phyloP scores from a whole-genome alignment of 2,113 vertebrate genomes.

The Lepus timidus region DNA sequence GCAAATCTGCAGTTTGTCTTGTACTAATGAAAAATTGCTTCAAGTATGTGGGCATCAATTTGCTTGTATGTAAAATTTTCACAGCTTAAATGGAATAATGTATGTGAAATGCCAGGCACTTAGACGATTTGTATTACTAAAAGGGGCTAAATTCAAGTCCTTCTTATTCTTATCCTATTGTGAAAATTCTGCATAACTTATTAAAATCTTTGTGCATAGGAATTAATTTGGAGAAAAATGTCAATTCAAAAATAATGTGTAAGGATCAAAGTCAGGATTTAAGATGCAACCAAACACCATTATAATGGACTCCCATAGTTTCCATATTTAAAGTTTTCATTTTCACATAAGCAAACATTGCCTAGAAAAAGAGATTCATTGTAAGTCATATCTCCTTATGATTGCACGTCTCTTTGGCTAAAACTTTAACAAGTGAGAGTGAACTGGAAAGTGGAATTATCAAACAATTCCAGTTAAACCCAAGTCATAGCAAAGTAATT shows the following conservation, averaged over 20 bases:
- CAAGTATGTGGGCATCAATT: no score
- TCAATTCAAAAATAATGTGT: neutral
- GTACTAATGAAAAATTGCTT: neutral
- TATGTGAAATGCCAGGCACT: neutral
- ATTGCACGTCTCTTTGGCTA: neutral
- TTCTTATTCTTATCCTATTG: neutral
- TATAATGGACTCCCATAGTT: neutral
- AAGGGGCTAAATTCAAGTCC: neutral
- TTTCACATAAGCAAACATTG: neutral
- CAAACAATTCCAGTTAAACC: neutral
- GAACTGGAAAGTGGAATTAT: conserved; percentile 50
- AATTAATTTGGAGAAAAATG: neutral
- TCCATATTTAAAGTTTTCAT: neutral
- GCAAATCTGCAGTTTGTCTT: neutral
- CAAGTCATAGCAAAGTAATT: neutral
- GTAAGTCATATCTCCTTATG: neutral
- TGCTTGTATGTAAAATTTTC: neutral
- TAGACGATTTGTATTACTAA: neutral
- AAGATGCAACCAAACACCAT: neutral
- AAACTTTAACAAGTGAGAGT: conserved; percentile 57
- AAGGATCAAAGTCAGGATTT: neutral
- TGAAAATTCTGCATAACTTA: neutral
- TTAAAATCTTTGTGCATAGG: neutral
- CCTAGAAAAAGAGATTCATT: neutral
- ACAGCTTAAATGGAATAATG: neutral